Conservation (phyloP, 1,140 invertebrate species). For the Trachymyrmex cornetzi region DNA sequence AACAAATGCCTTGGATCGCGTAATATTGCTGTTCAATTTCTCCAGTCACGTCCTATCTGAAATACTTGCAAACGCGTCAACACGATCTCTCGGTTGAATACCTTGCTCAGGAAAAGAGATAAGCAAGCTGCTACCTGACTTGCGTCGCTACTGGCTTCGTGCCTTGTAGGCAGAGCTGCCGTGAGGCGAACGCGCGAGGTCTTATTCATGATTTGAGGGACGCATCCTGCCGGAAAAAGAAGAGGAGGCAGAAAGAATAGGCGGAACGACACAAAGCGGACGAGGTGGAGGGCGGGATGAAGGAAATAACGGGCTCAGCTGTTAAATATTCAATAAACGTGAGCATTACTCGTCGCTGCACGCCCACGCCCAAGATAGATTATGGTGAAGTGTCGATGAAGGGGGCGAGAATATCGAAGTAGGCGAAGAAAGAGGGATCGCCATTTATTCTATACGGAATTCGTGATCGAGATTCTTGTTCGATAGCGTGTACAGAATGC, state of each 20-base stretch:
- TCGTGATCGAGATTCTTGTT: slow-evolving; percentile 73
- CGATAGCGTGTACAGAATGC: slow-evolving; percentile 53
- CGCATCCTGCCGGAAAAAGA: slow-evolving; percentile 74
- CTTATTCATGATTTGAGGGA: slow-evolving; percentile 80
- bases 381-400: slow-evolving; percentile 22
- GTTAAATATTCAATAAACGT: slow-evolving; percentile 85
- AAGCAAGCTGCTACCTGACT: slow-evolving; percentile 41
- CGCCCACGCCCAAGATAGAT: slow-evolving; percentile 76
- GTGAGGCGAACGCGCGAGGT: slow-evolving; percentile 65
- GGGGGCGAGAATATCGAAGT: slow-evolving; percentile 57
- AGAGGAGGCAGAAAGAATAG: slow-evolving; percentile 34
- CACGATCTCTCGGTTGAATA: neutral
- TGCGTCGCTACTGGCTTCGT: slow-evolving; percentile 25
- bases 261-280: neutral
- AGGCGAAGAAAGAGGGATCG: slow-evolving; percentile 53
- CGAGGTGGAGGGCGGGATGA: slow-evolving; percentile 22
- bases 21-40: slow-evolving; percentile 19
- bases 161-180: neutral
- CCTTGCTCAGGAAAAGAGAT: slow-evolving; percentile 5
- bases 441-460: slow-evolving; percentile 80
- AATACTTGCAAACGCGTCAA: neutral
- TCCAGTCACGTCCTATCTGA: neutral
- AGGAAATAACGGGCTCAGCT: slow-evolving; percentile 76
- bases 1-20: neutral
- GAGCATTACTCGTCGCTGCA: slow-evolving; percentile 81